These are phyloP conservation scores for Clarias macrocephalus DNA, from an alignment of 2,113 vertebrate species.

Conservation along the genomic window DNA sequence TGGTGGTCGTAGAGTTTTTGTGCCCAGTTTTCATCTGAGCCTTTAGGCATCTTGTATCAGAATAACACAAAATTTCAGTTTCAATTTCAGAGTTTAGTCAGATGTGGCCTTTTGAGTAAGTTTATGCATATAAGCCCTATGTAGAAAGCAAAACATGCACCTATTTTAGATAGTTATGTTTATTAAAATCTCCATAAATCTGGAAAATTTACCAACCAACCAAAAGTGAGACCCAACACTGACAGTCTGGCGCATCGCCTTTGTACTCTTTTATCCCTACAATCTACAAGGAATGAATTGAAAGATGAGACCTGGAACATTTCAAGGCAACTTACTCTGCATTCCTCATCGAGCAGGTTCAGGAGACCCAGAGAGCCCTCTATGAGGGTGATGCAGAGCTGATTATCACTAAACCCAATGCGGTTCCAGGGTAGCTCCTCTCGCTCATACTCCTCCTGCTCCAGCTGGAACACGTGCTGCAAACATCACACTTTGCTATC, in stretches of 20 bases:
- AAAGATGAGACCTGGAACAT: background rate
- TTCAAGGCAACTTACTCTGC: slow-evolving; percentile 64
- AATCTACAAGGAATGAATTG: background rate
- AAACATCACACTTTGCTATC: background rate
- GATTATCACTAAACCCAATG: slow-evolving; percentile 77
- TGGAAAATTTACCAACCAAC: background rate
- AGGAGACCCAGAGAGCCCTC: slow-evolving; percentile 75
- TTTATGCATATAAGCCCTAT: no score
- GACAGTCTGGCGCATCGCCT: background rate
- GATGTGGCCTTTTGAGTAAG: background rate
- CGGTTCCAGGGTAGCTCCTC: slow-evolving; percentile 79
- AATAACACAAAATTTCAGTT: background rate
- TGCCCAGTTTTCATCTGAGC: slow-evolving; percentile 78
- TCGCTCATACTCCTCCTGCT: slow-evolving; percentile 78
- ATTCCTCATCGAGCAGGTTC: slow-evolving; percentile 80
- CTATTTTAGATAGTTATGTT: background rate
- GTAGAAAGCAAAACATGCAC: background rate
- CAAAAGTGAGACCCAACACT: background rate
- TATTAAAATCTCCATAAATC: background rate
- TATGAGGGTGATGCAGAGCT: slow-evolving; percentile 74
- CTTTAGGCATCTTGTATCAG: slow-evolving; percentile 76
- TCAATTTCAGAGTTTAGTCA: background rate
- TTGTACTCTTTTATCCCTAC: background rate
- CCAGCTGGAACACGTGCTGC: slow-evolving; percentile 79
- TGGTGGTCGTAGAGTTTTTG: slow-evolving; percentile 76